Evolutionary conservation across 2,888 invertebrate genomes (phyloP).

Genomic region (Quadroppia sp.): DNA sequence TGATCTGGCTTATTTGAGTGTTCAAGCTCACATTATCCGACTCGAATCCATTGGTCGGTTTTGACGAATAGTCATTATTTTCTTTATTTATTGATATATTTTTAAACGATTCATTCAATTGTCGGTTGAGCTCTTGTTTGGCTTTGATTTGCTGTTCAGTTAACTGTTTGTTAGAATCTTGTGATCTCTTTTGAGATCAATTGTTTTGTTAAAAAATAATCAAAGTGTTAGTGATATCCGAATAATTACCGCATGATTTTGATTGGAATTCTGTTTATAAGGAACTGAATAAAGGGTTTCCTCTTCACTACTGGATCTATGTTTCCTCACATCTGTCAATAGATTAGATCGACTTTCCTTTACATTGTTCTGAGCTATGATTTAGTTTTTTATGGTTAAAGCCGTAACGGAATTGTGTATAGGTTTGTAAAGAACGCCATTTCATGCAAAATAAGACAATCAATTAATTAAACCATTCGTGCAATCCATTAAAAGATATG

Average conservation of each 20-base stretch:
- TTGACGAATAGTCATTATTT: not conserved
- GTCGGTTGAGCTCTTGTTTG: not conserved
- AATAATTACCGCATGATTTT: constrained; percentile 11
- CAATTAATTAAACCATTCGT: constrained; percentile 13
- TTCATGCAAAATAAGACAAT: constrained; percentile 22
- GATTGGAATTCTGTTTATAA: constrained; percentile 1
- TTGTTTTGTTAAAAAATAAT: not conserved
- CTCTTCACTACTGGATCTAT: constrained; percentile 18
- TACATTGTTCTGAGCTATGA: not conserved
- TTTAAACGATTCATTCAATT: constrained; percentile 31
- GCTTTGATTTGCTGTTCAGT: constrained; percentile 10
- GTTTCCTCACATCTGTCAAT: not conserved
- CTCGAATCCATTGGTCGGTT: not conserved
- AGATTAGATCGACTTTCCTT: constrained; percentile 9
- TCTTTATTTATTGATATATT: constrained; percentile 7
- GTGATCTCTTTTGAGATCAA: constrained; percentile 10
- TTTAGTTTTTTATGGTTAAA: constrained; percentile 11
- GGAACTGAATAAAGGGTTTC: constrained; percentile 27
- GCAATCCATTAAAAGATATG: not conserved
- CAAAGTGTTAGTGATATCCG: not conserved
- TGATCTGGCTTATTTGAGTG: constrained; percentile 25
- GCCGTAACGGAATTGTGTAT: constrained; percentile 16
- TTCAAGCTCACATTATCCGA: not conserved
- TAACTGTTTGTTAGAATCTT: not conserved
- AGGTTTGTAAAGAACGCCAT: not conserved